phyloP scores from a whole-genome alignment of 2,113 vertebrate genomes.

The Cepphus grylle region DNA sequence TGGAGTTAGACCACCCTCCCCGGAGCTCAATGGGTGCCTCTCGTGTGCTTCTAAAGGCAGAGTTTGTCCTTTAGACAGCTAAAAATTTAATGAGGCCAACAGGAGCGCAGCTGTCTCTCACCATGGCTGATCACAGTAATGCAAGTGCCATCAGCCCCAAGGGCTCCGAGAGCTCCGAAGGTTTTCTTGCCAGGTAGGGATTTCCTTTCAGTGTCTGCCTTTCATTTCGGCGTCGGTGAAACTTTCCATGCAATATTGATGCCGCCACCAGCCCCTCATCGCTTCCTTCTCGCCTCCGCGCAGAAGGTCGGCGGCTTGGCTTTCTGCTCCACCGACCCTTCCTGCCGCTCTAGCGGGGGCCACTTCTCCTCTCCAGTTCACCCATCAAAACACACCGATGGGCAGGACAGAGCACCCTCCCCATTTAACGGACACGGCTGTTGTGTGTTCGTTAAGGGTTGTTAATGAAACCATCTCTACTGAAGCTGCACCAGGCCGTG shows the following conservation, averaged over 20 bases:
- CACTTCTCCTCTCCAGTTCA: not conserved
- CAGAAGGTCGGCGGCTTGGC: accelerated
- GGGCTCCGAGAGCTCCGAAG: not conserved
- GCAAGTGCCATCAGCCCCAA: not conserved
- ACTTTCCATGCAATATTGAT: not conserved
- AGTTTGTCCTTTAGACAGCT: not conserved
- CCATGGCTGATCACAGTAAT: not conserved
- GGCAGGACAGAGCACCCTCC: not conserved
- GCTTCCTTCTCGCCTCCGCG: not conserved
- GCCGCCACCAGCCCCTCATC: not conserved
- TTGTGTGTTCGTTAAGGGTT: not conserved
- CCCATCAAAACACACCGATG: accelerated
- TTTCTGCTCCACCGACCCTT: not conserved
- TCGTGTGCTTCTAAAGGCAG: not conserved
- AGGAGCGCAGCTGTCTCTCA: not conserved
- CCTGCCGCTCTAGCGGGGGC: no score
- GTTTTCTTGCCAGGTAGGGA: not conserved
- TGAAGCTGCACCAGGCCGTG: not conserved
- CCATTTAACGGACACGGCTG: accelerated
- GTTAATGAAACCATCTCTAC: not conserved
- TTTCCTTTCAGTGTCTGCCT: not conserved
- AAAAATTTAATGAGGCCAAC: not conserved
- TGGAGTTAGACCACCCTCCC: not conserved
- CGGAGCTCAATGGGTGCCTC: not conserved
- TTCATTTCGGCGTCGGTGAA: not conserved